A percentile compares a stretch with the other conserved stretches of the same genome.
Conservation (phyloP, 2,797 vertebrate genomes). For the Parauchenoglanis punctatus region DNA sequence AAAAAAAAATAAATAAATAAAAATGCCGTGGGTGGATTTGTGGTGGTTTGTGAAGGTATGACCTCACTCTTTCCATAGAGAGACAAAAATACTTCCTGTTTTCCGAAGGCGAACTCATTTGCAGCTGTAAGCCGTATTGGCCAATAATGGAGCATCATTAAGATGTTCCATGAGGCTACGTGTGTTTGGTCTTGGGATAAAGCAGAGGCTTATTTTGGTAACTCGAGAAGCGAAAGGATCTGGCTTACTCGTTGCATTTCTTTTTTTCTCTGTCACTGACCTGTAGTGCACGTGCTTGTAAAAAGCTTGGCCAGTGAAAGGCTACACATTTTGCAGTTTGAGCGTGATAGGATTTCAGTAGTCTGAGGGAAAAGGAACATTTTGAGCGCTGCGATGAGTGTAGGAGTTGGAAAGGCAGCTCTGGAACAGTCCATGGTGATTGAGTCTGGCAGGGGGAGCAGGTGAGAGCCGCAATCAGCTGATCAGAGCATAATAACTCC, state of each 20-base stretch:
- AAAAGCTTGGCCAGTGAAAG: neutral
- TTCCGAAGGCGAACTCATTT: neutral
- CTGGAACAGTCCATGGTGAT: slow-evolving; percentile 10
- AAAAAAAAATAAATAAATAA: neutral
- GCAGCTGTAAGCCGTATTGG: neutral
- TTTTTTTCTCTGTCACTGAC: neutral
- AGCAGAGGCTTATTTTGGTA: neutral
- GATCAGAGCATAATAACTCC: slow-evolving; percentile 5
- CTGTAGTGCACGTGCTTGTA: neutral
- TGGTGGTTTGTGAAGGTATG: slow-evolving; percentile 40
- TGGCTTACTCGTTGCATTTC: neutral
- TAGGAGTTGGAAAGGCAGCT: slow-evolving; percentile 2
- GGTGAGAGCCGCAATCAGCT: slow-evolving; percentile 24
- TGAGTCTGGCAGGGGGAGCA: neutral
- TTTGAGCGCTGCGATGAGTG: neutral
- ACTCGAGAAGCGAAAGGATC: neutral
- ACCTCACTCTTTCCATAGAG: slow-evolving; percentile 54
- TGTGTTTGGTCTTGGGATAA: neutral
- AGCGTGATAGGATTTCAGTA: neutral
- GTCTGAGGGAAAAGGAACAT: neutral
- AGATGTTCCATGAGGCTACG: neutral
- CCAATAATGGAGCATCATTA: slow-evolving; percentile 27
- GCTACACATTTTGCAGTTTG: neutral
- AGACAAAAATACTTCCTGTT: slow-evolving; percentile 29
- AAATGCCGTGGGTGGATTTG: slow-evolving; percentile 56